A percentile compares a stretch with the other conserved stretches of the same genome.
phyloP scores from a whole-genome alignment of 2,113 vertebrate species.

The Chrysemys picta region DNA sequence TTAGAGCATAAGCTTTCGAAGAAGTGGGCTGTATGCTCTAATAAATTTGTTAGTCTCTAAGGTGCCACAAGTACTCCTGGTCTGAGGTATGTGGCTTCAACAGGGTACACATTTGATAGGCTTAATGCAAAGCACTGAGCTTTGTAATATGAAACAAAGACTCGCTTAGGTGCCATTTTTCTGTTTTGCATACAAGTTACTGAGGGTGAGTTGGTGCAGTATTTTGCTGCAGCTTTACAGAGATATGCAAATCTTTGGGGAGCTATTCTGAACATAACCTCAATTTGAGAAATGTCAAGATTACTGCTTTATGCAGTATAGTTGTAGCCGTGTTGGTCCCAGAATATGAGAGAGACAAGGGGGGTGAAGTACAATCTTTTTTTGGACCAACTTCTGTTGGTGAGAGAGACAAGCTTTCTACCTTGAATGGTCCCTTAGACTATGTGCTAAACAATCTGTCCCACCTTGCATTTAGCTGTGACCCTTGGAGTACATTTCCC shows the following conservation, averaged over 20 bases:
- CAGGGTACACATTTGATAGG: not conserved
- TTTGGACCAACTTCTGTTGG: not conserved
- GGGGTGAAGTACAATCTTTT: not conserved
- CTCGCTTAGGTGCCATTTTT: not conserved
- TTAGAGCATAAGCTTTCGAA: too few relatives aligned
- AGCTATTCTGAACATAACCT: accelerated
- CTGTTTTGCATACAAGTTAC: not conserved
- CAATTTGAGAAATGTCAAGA: not conserved
- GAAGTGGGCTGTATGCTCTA: too few relatives aligned
- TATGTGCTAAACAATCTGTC: not conserved
- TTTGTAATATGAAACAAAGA: conserved; percentile 17
- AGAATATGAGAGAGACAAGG: not conserved
- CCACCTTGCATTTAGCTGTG: not conserved
- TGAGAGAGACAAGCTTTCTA: not conserved
- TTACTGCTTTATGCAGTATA: not conserved
- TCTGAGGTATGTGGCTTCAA: conserved; percentile 13
- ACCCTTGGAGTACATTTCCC: not conserved
- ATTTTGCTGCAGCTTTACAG: not conserved
- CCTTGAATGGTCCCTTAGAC: not conserved
- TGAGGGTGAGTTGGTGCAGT: not conserved
- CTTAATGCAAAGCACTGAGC: not conserved
- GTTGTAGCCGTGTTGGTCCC: not conserved
- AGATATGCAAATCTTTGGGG: not conserved
- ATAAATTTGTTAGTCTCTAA: too few relatives aligned
- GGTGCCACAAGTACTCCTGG: too few relatives aligned